Evolutionary conservation across 1,140 invertebrate species (phyloP), one percentile per base, ranked within the genome.

Genomic region (Bombus confusus): DNA sequence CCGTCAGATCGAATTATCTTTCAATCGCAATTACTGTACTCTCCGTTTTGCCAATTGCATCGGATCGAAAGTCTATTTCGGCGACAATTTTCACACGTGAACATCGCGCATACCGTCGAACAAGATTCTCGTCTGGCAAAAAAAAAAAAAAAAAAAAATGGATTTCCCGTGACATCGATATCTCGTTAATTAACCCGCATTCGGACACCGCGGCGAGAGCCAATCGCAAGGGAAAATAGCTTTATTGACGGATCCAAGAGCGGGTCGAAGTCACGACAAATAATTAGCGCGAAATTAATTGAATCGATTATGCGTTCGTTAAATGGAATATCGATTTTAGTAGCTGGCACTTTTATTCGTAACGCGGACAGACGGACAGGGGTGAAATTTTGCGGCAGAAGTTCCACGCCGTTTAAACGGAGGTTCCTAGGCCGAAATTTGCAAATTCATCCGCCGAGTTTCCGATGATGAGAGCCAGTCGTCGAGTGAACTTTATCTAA

Each of bases 291-390:
- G 68, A 80, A 64, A 80, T 80, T 72, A 85, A 85, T 85, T 80
- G 83, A 85, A 85, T 85, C 77, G 31, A 80, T 80, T 85, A 85
- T 85, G 83, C 76, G 80, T 80, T 85, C 76, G 77, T 80, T 62
- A 80, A 85, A 80, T 15, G 57, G 77, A 85, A 80, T 86, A 80
- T 86, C 71, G 84, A 82, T 86, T 82, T 73, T 52, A 15, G 22
- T 15, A 37, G 12, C 15, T 41, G 31, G 8, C 34, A 73, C 10
- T 81, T 86, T 75, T 52, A 39, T 82, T 68, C 79, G 34, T 37
- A 28, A 22, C 62, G n/a, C 12, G 59, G 6, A 22, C 31, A 41
- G 12, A 25, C 68, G 8, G 6, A 52, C 47, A 52, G 47, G 12
- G n/a, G 13, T 2, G 8, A 64, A 59, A 52, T 79, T 72, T 85